A percentile compares a stretch with the other conserved stretches of the same genome.
Conservation (phyloP, 2,888 invertebrate species). For the Chrysolina oricalcia region DNA sequence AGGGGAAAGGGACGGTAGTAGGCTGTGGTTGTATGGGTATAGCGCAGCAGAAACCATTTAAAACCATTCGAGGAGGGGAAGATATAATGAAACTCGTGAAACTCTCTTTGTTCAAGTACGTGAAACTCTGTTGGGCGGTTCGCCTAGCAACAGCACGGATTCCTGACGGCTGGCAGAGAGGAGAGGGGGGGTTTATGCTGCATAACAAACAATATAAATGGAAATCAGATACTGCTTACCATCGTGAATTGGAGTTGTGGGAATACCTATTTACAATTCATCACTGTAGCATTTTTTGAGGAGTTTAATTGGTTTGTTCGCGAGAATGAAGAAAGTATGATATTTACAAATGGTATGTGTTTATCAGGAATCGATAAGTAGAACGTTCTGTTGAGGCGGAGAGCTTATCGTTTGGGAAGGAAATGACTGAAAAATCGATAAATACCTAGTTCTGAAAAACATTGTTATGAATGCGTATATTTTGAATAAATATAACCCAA, state of each 20-base stretch:
- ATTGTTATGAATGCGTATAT: background rate
- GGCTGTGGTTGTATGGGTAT: slow-evolving; percentile 57
- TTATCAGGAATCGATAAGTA: slow-evolving; percentile 28
- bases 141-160: slow-evolving; percentile 55
- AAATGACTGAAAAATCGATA: background rate
- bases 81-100: slow-evolving; percentile 57
- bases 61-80: slow-evolving; percentile 57
- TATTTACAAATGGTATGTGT: slow-evolving; percentile 28
- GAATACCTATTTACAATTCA: slow-evolving; percentile 43
- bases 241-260: slow-evolving; percentile 40
- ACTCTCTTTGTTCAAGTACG: slow-evolving; percentile 55
- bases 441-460: background rate
- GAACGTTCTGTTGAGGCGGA: slow-evolving; percentile 13
- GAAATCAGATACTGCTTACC: slow-evolving; percentile 55
- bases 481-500: background rate
- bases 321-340: slow-evolving; percentile 17
- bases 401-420: background rate
- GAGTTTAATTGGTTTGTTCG: slow-evolving; percentile 47
- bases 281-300: slow-evolving; percentile 49
- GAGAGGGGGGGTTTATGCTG: slow-evolving; percentile 60
- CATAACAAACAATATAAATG: slow-evolving; percentile 55
- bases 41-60: slow-evolving; percentile 59
- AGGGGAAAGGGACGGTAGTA: slow-evolving; percentile 42
- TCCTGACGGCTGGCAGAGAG: slow-evolving; percentile 54
- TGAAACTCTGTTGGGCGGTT: slow-evolving; percentile 53